Evolutionary conservation across 1,140 invertebrate species (phyloP).

Genomic region (Sogatella furcifera): DNA sequence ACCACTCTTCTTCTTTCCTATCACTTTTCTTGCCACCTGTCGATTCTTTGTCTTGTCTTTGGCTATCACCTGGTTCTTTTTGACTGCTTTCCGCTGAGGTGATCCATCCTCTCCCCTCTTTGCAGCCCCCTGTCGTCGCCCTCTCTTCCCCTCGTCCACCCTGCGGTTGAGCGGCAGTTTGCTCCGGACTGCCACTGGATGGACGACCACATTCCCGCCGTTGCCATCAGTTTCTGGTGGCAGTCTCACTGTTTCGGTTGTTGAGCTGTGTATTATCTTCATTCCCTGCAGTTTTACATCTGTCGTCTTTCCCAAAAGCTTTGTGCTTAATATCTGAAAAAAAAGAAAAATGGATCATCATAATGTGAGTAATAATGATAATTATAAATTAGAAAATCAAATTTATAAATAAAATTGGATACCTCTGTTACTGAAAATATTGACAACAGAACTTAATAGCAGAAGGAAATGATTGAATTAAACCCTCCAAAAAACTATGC

Average conservation of each 20-base stretch:
- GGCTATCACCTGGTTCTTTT: conserved; percentile 5
- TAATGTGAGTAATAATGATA: no score
- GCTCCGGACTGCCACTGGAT: conserved; percentile 55
- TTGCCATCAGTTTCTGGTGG: conserved; percentile 54
- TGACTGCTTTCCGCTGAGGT: conserved; percentile 6
- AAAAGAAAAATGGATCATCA: conserved; percentile 6
- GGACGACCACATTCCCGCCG: conserved; percentile 47
- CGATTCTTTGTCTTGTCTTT: conserved; percentile 9
- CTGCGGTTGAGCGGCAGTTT: conserved; percentile 65
- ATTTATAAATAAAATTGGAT: no score
- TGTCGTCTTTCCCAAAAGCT: conserved; percentile 60
- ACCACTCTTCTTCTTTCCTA: conserved; percentile 35
- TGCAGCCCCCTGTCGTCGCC: conserved; percentile 32
- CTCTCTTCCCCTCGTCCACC: conserved; percentile 43
- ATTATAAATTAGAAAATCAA: no score
- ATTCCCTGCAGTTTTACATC: conserved; percentile 69
- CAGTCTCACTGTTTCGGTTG: conserved; percentile 69
- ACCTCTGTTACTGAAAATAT: no score
- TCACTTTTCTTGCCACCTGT: conserved; percentile 9
- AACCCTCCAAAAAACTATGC: no score
- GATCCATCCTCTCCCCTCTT: conserved; percentile 11
- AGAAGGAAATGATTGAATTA: no score
- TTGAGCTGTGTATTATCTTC: conserved; percentile 75
- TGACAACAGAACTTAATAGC: no score
- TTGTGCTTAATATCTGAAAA: conserved; percentile 60